phyloP scores from a whole-genome alignment of 1,140 invertebrate genomes.

The Papilio polyxenes region DNA sequence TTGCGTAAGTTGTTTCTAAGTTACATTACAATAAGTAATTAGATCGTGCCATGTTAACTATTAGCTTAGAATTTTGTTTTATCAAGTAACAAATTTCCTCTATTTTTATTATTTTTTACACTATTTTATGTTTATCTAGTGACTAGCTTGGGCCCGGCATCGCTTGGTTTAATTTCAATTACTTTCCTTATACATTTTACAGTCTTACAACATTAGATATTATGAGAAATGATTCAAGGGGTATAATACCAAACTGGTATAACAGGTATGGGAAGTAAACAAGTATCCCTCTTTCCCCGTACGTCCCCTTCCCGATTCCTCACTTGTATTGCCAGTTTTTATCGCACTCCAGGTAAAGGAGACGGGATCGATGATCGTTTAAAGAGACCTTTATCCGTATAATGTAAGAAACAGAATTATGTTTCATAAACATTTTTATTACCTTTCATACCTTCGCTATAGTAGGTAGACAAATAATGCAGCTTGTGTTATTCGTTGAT shows the following conservation, averaged over 20 bases:
- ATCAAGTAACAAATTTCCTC: not conserved
- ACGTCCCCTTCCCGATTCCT: not conserved
- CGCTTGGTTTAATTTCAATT: not conserved
- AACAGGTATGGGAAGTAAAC: constrained; percentile 6
- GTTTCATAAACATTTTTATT: not conserved
- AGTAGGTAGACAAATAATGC: no score
- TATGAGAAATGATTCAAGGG: not conserved
- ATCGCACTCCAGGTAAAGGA: constrained; percentile 4
- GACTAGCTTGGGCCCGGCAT: not conserved
- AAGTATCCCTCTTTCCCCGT: not conserved
- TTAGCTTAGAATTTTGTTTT: not conserved
- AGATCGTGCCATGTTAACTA: no score
- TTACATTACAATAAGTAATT: not conserved
- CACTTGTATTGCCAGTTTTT: constrained; percentile 6
- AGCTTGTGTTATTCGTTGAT: not conserved
- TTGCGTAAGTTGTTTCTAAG: not conserved
- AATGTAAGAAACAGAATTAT: not conserved
- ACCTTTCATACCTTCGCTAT: not conserved
- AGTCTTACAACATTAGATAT: not conserved
- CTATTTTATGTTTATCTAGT: not conserved
- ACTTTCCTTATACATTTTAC: no score
- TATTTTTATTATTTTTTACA: not conserved
- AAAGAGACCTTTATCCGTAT: not conserved
- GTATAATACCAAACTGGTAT: constrained; percentile 13
- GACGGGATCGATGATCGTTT: constrained; percentile 4